These are phyloP conservation scores for Schizopygopsis malacanthus DNA, from an alignment of 2,797 vertebrate genomes.

Conservation along the genomic window DNA sequence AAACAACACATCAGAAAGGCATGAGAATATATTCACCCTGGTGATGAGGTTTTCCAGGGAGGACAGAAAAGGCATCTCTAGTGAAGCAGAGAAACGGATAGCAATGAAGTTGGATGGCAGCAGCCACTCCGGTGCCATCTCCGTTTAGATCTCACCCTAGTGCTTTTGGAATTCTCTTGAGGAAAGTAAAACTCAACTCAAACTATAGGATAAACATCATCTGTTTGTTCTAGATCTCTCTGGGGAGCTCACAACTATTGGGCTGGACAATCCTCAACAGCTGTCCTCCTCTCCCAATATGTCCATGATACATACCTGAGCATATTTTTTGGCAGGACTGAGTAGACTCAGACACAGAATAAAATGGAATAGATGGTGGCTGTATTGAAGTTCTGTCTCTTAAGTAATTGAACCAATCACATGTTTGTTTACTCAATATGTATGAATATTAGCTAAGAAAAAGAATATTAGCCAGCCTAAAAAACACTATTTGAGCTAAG, in stretches of 20 bases:
- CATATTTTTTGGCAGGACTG: not conserved
- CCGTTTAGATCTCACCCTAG: not conserved
- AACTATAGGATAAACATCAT: conserved; percentile 32
- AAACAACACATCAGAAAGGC: conserved; percentile 51
- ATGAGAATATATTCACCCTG: conserved; percentile 38
- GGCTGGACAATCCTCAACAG: conserved; percentile 25
- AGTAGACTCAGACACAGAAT: not conserved
- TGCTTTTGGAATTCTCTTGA: conserved; percentile 28
- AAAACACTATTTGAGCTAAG: not conserved
- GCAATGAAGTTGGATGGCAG: conserved; percentile 23
- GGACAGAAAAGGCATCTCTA: not conserved
- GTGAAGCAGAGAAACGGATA: conserved; percentile 10
- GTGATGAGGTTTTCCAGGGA: conserved; percentile 43
- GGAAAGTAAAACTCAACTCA: conserved; percentile 8
- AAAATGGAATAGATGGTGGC: not conserved
- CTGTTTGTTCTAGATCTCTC: conserved; percentile 30
- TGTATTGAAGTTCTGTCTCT: not conserved
- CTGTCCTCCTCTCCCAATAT: conserved; percentile 6
- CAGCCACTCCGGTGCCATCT: not conserved
- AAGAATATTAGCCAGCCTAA: not conserved
- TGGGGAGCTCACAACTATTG: not conserved
- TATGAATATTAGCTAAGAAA: not conserved
- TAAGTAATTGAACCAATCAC: not conserved
- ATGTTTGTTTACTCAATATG: not conserved
- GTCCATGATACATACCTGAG: not conserved